Evolutionary conservation across 2,113 vertebrate species (phyloP).

Genomic region (Pelecanoides urinatrix): DNA sequence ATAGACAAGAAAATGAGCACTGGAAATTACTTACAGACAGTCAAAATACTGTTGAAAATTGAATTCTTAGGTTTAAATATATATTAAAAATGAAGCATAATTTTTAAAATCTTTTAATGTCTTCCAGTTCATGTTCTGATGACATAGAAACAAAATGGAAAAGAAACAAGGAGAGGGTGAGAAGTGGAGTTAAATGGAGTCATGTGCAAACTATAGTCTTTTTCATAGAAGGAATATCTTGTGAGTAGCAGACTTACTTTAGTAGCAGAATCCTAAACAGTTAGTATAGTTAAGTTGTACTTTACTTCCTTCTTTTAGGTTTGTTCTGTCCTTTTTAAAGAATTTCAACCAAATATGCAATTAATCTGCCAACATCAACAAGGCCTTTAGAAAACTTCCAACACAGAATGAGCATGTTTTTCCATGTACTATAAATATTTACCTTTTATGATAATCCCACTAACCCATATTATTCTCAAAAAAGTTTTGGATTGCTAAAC

Average conservation of each 20-base stretch:
- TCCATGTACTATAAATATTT: constrained; percentile 48
- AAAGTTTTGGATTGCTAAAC: background rate
- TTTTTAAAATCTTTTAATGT: background rate
- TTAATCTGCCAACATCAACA: constrained; percentile 36
- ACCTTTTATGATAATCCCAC: constrained; percentile 23
- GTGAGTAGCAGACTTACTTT: background rate
- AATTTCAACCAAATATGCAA: constrained; percentile 18
- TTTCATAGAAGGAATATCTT: background rate
- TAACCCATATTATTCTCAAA: constrained; percentile 4
- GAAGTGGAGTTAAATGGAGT: background rate
- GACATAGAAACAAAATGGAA: background rate
- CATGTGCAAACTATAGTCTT: background rate
- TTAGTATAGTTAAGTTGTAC: too few species aligned
- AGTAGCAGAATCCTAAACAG: too few species aligned
- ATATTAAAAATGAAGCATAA: background rate
- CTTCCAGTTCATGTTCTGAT: background rate
- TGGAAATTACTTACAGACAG: background rate
- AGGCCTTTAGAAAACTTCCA: constrained; percentile 13
- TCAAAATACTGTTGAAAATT: background rate
- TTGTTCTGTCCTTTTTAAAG: background rate
- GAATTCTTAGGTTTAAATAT: background rate
- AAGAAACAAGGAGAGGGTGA: background rate
- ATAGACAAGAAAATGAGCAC: background rate
- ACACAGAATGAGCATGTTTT: constrained; percentile 10
- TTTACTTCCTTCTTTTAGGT: background rate